Base-by-base conservation (phyloP, 2,888 invertebrate genomes). In the Axea sp. region DNA sequence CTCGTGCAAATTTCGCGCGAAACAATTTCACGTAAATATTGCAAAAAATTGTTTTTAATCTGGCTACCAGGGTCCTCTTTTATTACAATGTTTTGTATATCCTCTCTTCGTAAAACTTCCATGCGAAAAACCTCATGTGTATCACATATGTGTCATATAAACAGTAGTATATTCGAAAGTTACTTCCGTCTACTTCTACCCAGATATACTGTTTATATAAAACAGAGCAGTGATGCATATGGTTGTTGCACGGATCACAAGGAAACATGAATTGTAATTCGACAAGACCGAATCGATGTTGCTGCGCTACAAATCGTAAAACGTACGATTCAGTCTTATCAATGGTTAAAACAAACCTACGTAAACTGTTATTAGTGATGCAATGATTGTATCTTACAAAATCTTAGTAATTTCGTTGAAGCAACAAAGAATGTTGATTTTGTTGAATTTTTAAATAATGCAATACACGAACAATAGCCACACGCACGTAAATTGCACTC, bases 391-490 rank as follows among this genome's bases (percentile, higher is more conserved):
- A 51, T 17, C 43, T 55, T 55, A 53, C 45, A 69, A 62, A 55
- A 51, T 14, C 1, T 22, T 53, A 17, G 17, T 49, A 39, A 24
- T 28, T 71, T 60, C 55, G 62, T 71, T 55, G 51, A 62, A 53
- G 53, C 60, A 47, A 35, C 62, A 69, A 45, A 53, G 35, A 51
- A 11, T 62, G 33, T 49, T 47, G n/a, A n/a, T 17, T 30, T 57
- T 19, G 24, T 35, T 33, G 31, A 30, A 24, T 31, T 51, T 17
- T 39, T 22, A 28, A 45, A 7, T 47, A 17, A 62, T 47, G 47
- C 37, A 59, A 55, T 45, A 9, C 43, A 69, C 17, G 59, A 39
- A 72, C 64, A 47, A 41, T 57, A 19, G n/a, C 9, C n/a, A 51
- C 19, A 33, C 39, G 49, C 45, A 59, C 59, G 33, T 62, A 55